A percentile compares a stretch with the other conserved stretches of the same genome.
Evolutionary conservation across 1,140 invertebrate genomes (phyloP).

Genomic region (Pseudomyrmex flavicornis): DNA sequence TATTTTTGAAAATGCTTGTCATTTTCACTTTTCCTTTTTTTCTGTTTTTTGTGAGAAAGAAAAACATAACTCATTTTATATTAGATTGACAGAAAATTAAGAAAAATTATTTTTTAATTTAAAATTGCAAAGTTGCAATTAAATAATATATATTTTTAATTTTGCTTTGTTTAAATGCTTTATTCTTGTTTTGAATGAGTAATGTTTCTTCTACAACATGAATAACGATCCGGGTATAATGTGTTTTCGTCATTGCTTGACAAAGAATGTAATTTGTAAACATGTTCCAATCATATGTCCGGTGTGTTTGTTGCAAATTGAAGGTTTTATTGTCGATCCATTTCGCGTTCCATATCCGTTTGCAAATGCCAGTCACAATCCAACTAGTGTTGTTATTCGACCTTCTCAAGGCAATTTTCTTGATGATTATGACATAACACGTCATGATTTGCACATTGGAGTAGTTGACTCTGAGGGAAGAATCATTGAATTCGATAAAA

Average conservation of each 20-base stretch:
- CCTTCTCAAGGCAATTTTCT: conserved; percentile 81
- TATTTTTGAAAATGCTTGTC: neutral
- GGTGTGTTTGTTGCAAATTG: conserved; percentile 70
- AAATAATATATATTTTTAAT: neutral
- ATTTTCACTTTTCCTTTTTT: neutral
- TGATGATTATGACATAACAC: conserved; percentile 72
- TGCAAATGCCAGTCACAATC: conserved; percentile 72
- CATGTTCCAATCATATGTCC: conserved; percentile 79
- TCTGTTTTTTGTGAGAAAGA: neutral
- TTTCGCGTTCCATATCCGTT: conserved; percentile 82
- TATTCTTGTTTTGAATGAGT: neutral
- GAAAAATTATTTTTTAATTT: no score
- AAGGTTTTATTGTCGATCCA: conserved; percentile 73
- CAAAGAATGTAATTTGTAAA: conserved; percentile 79
- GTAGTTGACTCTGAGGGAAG: conserved; percentile 76
- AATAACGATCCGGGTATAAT: conserved; percentile 71
- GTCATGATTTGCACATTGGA: conserved; percentile 80
- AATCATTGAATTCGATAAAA: conserved; percentile 80
- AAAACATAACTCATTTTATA: neutral
- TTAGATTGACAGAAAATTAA: no score
- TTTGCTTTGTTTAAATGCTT: neutral
- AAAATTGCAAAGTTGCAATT: no score
- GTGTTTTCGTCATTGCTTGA: conserved; percentile 81
- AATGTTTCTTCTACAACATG: conserved; percentile 37
- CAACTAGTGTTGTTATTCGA: conserved; percentile 76